Evolutionary conservation across 2,113 vertebrate genomes (phyloP).

Genomic region (Spermophilus dauricus): DNA sequence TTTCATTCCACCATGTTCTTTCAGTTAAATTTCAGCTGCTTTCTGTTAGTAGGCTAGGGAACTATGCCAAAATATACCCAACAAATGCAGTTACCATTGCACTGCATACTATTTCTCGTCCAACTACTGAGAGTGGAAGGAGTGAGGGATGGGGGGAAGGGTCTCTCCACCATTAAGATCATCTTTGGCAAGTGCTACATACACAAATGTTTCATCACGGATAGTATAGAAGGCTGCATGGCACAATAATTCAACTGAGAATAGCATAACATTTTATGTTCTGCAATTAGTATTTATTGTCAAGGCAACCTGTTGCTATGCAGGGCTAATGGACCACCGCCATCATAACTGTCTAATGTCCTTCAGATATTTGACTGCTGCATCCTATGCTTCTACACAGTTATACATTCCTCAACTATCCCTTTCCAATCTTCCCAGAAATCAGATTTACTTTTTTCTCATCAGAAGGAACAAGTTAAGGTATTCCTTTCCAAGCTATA

Average conservation of each 20-base stretch:
- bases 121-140: conserved; percentile 50
- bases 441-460: neutral
- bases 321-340: neutral
- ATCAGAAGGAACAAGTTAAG: conserved; percentile 23
- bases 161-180: neutral
- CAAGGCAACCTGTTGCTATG: conserved; percentile 20
- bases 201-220: conserved; percentile 63
- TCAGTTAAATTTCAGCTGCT: conserved; percentile 81
- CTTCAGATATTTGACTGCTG: neutral
- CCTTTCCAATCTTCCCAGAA: conserved; percentile 64
- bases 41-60: conserved; percentile 73
- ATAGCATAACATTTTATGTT: conserved; percentile 61
- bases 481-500: conserved; percentile 64
- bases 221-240: neutral
- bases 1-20: conserved; percentile 77
- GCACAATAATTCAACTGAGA: neutral
- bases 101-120: conserved; percentile 49
- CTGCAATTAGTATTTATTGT: conserved; percentile 67
- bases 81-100: conserved; percentile 10
- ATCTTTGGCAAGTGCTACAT: conserved; percentile 21
- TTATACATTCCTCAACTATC: conserved; percentile 25
- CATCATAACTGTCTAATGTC: neutral
- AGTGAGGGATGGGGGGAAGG: neutral
- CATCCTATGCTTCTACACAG: neutral
- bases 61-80: conserved; percentile 73